Conservation (phyloP, 2,113 vertebrate genomes). For the Percopsis transmontana region DNA sequence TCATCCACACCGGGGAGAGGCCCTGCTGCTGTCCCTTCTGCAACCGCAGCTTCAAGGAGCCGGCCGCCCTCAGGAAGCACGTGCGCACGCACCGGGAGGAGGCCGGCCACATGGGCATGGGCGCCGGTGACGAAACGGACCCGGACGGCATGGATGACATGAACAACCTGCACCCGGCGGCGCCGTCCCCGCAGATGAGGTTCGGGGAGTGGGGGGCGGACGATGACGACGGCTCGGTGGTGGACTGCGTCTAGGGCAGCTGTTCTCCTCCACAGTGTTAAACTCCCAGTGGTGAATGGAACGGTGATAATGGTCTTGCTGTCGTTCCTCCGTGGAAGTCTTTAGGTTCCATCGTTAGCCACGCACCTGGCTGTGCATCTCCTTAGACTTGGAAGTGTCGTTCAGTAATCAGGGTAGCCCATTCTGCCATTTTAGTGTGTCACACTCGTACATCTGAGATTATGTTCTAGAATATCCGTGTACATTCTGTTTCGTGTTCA, state of each 20-base stretch:
- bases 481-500: constrained; percentile 24
- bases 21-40: constrained; percentile 81
- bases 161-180: constrained; percentile 71
- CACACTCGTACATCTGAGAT: constrained; percentile 25
- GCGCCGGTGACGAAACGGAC: constrained; percentile 52
- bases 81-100: constrained; percentile 76
- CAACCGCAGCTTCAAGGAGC: constrained; percentile 81
- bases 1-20: constrained; percentile 81
- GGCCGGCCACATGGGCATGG: constrained; percentile 60
- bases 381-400: constrained; percentile 9
- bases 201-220: constrained; percentile 80
- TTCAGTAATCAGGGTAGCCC: constrained; percentile 13
- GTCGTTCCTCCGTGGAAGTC: constrained; percentile 2
- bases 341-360: constrained; percentile 3
- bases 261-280: not conserved
- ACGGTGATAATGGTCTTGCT: not conserved
- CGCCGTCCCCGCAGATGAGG: constrained; percentile 76
- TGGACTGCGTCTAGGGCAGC: constrained; percentile 73
- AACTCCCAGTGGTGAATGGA: not conserved
- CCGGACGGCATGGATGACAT: constrained; percentile 65
- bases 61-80: constrained; percentile 78
- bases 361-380: constrained; percentile 25
- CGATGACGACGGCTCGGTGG: constrained; percentile 71
- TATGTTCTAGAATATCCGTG: constrained; percentile 22
- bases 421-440: constrained; percentile 21